Percentiles rank a stretch among this genome's conserved stretches.
These are phyloP conservation scores for Hemistola chrysoprasaria DNA, from an alignment of 2,888 invertebrate genomes.

Conservation along the genomic window DNA sequence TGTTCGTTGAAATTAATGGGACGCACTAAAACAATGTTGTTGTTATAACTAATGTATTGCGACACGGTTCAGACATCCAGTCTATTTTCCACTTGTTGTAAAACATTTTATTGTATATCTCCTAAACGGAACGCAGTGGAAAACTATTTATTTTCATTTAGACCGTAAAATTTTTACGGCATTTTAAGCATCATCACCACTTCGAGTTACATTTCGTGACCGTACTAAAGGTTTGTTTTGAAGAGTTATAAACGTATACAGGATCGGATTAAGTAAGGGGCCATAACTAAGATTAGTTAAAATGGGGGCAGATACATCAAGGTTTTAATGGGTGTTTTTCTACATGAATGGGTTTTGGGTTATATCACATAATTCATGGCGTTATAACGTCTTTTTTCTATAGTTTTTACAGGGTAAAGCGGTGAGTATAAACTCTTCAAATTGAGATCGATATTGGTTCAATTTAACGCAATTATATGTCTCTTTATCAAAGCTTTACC, in stretches of 20 bases:
- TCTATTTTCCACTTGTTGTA: slow-evolving; percentile 63
- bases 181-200: slow-evolving; percentile 69
- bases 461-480: no score
- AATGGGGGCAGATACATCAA: no score
- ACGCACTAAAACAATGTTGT: slow-evolving; percentile 10
- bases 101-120: slow-evolving; percentile 70
- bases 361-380: no score
- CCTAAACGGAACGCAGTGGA: slow-evolving; percentile 63
- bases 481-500: no score
- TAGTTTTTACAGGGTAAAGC: no score
- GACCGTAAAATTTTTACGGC: slow-evolving; percentile 70
- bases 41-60: slow-evolving; percentile 29
- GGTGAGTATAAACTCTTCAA: no score
- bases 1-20: no score
- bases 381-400: no score
- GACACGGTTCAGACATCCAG: slow-evolving; percentile 40
- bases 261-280: slow-evolving; percentile 2
- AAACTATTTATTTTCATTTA: slow-evolving; percentile 74
- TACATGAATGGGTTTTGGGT: no score
- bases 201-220: slow-evolving; percentile 41
- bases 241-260: slow-evolving; percentile 5
- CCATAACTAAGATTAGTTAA: background rate
- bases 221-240: slow-evolving; percentile 24
- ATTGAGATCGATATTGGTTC: no score
- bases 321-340: no score